Conservation (phyloP, 2,113 vertebrate genomes). For the Entosphenus tridentatus region DNA sequence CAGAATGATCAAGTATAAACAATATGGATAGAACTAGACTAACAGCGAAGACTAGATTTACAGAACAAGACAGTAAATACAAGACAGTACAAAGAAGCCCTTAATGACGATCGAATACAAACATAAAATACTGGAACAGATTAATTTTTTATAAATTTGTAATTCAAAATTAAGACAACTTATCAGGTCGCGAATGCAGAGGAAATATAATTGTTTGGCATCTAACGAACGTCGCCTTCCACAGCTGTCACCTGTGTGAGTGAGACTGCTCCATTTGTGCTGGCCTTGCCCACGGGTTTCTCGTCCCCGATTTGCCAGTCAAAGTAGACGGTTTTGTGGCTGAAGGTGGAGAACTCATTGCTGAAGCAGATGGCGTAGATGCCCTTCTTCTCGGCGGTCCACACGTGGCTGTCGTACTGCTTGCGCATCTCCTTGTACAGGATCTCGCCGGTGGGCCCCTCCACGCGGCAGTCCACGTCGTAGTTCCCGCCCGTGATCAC, state of each 20-base stretch:
- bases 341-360: slow-evolving; percentile 73
- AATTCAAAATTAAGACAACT: no score
- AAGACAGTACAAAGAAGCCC: no score
- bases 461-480: slow-evolving; percentile 56
- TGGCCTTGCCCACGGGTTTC: slow-evolving; percentile 13
- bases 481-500: slow-evolving; percentile 71
- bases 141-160: no score
- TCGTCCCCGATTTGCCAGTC: slow-evolving; percentile 46
- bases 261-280: slow-evolving; percentile 10
- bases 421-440: slow-evolving; percentile 53
- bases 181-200: no score
- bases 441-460: slow-evolving; percentile 31
- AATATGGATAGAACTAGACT: no score
- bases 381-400: slow-evolving; percentile 28
- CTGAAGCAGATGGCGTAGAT: slow-evolving; percentile 63
- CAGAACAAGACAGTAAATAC: no score
- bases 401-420: slow-evolving; percentile 51
- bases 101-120: no score
- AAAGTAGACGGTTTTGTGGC: slow-evolving; percentile 54
- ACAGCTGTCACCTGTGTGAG: slow-evolving; percentile 42
- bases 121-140: no score
- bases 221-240: no score
- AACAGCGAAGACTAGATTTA: no score
- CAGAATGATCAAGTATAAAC: no score
- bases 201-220: no score